phyloP scores from a whole-genome alignment of 1,140 invertebrate genomes.

The Drosophila sturtevanti region DNA sequence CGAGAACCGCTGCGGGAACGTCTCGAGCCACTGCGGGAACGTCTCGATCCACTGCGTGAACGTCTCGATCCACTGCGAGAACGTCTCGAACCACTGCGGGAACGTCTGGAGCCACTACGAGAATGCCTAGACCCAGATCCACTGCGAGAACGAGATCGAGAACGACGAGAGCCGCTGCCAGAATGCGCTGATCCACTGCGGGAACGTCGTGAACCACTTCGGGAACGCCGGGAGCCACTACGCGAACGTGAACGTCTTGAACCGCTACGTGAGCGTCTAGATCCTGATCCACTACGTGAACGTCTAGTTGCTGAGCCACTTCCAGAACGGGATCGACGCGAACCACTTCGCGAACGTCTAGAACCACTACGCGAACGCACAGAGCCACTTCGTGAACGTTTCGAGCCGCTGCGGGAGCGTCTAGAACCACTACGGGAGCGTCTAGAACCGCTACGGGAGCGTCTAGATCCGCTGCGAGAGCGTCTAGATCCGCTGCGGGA shows the following conservation, averaged over 20 bases:
- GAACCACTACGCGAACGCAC: constrained; percentile 49
- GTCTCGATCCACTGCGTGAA: constrained; percentile 59
- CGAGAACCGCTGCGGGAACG: constrained; percentile 75
- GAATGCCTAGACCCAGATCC: constrained; percentile 74
- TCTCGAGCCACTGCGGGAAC: constrained; percentile 79
- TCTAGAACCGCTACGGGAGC: constrained; percentile 42
- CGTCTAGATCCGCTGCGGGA: constrained; percentile 67
- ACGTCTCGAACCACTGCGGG: constrained; percentile 75
- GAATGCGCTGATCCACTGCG: constrained; percentile 73
- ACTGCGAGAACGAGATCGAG: constrained; percentile 60
- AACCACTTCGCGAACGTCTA: constrained; percentile 79
- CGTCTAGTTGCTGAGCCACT: constrained; percentile 60
- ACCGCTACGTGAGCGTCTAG: constrained; percentile 66
- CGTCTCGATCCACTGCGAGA: constrained; percentile 63
- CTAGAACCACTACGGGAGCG: constrained; percentile 68
- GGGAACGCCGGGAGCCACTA: constrained; percentile 27
- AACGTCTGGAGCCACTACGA: constrained; percentile 78
- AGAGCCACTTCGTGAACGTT: constrained; percentile 68
- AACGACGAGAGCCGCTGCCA: constrained; percentile 67
- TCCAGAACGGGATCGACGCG: constrained; percentile 65
- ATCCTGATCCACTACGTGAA: constrained; percentile 79
- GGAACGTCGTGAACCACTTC: constrained; percentile 60
- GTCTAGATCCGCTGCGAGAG: constrained; percentile 61
- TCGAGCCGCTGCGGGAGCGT: constrained; percentile 68
- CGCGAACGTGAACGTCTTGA: constrained; percentile 42